Evolutionary conservation across 2,888 invertebrate species (phyloP).

Genomic region (Tortrix viridana): DNA sequence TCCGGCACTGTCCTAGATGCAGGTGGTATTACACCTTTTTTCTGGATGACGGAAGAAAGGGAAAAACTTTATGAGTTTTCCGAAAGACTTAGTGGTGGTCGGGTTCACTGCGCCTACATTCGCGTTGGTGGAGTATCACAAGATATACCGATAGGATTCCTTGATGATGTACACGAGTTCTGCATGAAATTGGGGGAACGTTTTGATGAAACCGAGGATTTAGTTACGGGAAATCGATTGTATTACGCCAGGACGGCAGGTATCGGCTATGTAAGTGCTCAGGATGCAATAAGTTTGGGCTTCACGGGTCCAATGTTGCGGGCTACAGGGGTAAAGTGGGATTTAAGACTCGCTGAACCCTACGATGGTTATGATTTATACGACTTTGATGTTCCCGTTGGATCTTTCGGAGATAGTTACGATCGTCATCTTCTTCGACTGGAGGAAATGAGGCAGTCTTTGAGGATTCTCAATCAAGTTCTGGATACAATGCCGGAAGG

Average conservation of each 20-base stretch:
- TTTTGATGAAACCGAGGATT: constrained; percentile 93
- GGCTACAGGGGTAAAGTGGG: constrained; percentile 94
- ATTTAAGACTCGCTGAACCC: constrained; percentile 91
- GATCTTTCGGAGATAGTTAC: constrained; percentile 92
- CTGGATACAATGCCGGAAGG: constrained; percentile 93
- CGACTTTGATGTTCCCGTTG: constrained; percentile 93
- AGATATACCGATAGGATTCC: constrained; percentile 84
- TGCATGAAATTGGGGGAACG: constrained; percentile 87
- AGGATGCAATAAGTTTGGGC: constrained; percentile 90
- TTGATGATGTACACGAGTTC: constrained; percentile 92
- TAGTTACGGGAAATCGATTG: constrained; percentile 90
- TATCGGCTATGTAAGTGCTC: constrained; percentile 88
- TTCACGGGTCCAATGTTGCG: constrained; percentile 90
- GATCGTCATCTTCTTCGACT: constrained; percentile 89
- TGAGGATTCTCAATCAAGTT: constrained; percentile 91
- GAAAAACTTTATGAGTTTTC: constrained; percentile 94
- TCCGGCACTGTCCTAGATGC: constrained; percentile 91
- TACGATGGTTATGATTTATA: constrained; percentile 93
- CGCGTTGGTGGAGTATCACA: constrained; percentile 91
- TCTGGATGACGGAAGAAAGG: constrained; percentile 96
- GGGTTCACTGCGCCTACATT: constrained; percentile 93
- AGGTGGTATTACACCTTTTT: constrained; percentile 94
- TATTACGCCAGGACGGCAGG: constrained; percentile 86
- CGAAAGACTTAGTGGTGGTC: constrained; percentile 92
- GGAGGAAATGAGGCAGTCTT: constrained; percentile 90